These are phyloP conservation scores for Nephrotoma guestfalica DNA, from an alignment of 2,888 invertebrate species.

Conservation along the genomic window DNA sequence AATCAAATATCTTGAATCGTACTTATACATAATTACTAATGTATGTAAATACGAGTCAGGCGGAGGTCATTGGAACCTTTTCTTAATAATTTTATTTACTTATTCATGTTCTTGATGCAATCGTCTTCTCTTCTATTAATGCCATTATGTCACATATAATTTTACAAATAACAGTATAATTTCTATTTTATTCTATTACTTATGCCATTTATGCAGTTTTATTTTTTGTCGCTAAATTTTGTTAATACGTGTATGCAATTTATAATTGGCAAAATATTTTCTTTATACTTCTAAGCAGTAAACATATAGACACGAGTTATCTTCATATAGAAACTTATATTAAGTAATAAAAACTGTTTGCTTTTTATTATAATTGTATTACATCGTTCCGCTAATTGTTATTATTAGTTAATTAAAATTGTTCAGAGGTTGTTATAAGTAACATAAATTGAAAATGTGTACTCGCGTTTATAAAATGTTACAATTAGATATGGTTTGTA, in stretches of 20 bases:
- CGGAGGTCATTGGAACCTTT: neutral
- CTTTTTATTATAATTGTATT: neutral
- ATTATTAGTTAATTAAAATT: neutral
- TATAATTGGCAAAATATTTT: neutral
- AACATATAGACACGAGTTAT: neutral
- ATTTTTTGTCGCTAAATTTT: neutral
- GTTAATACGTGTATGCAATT: neutral
- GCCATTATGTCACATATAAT: neutral
- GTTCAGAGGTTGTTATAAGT: neutral
- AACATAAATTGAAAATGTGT: neutral
- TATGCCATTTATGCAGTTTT: neutral
- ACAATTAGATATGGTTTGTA: neutral
- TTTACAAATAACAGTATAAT: neutral
- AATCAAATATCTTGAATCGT: neutral
- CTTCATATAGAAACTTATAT: neutral
- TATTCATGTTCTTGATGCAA: neutral
- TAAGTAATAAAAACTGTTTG: neutral
- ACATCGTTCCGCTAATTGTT: neutral
- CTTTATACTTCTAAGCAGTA: neutral
- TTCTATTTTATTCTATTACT: too few relatives aligned
- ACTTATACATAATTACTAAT: neutral
- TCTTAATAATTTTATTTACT: neutral
- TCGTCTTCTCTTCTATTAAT: neutral
- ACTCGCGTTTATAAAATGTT: neutral
- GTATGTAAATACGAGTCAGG: neutral